These are phyloP conservation scores for Hesperia comma DNA, from an alignment of 2,888 invertebrate genomes.

Conservation along the genomic window DNA sequence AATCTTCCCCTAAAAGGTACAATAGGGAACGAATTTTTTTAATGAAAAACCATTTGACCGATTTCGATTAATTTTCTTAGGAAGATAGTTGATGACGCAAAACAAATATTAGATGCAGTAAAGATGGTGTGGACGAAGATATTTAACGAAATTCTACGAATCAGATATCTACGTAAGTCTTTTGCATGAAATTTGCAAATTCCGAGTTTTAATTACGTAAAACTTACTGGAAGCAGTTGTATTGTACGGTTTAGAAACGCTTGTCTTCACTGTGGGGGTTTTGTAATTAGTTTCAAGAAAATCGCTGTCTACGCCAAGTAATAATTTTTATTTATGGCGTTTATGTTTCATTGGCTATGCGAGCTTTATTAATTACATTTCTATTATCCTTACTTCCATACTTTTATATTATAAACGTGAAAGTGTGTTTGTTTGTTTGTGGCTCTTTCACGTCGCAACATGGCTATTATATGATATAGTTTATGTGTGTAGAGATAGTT, in stretches of 20 bases:
- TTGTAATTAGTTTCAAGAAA: slow-evolving; percentile 15
- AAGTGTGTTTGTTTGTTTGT: too few relatives aligned
- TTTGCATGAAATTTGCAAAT: slow-evolving; percentile 56
- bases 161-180: neutral
- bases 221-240: slow-evolving; percentile 15
- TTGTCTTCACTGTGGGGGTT: neutral
- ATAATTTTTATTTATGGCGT: slow-evolving; percentile 10
- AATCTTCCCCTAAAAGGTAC: too few relatives aligned
- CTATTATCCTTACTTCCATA: too few relatives aligned
- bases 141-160: slow-evolving; percentile 13
- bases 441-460: too few relatives aligned
- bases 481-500: too few relatives aligned
- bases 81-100: too few relatives aligned
- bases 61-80: too few relatives aligned
- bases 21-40: too few relatives aligned
- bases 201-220: slow-evolving; percentile 61
- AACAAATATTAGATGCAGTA: too few relatives aligned
- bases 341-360: slow-evolving; percentile 1
- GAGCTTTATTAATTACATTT: neutral
- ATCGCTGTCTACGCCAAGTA: neutral
- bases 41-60: too few relatives aligned
- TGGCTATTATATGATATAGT: too few relatives aligned
- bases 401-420: too few relatives aligned
- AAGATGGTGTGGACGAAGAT: neutral
- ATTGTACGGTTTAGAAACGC: slow-evolving; percentile 5